These are phyloP conservation scores for Thunnus thynnus DNA, from an alignment of 2,113 vertebrate genomes.

Conservation along the genomic window DNA sequence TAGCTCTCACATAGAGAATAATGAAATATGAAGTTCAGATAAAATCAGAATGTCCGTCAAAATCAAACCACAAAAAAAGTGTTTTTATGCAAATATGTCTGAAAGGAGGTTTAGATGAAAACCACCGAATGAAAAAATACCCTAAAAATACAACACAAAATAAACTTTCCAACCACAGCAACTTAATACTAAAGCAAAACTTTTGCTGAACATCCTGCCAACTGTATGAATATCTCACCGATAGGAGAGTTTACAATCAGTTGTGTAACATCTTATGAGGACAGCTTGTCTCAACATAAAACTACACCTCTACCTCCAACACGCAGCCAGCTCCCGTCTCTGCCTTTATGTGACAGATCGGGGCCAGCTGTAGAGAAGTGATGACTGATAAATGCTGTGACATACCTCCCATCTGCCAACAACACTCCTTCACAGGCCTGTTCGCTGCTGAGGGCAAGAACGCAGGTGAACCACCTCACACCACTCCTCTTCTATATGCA, in stretches of 20 bases:
- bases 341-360: constrained; percentile 41
- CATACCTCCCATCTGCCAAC: constrained; percentile 54
- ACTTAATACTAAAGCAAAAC: neutral
- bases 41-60: neutral
- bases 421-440: constrained; percentile 36
- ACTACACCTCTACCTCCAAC: constrained; percentile 4
- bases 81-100: neutral
- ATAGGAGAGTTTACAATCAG: neutral
- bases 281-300: constrained; percentile 1
- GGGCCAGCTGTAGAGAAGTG: constrained; percentile 18
- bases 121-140: neutral
- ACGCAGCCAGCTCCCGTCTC: neutral
- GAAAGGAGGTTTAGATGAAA: neutral
- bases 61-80: neutral
- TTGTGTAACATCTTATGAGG: constrained; percentile 13
- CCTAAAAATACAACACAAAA: neutral
- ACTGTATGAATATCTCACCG: neutral
- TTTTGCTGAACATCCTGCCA: neutral
- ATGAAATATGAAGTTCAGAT: neutral
- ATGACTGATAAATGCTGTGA: constrained; percentile 52
- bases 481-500: neutral
- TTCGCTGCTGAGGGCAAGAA: neutral
- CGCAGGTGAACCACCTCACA: constrained; percentile 11
- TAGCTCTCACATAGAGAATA: neutral
- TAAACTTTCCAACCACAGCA: no score